These are phyloP conservation scores for Pycnomerus fuliginosus DNA, from an alignment of 2,888 invertebrate species.

Conservation along the genomic window DNA sequence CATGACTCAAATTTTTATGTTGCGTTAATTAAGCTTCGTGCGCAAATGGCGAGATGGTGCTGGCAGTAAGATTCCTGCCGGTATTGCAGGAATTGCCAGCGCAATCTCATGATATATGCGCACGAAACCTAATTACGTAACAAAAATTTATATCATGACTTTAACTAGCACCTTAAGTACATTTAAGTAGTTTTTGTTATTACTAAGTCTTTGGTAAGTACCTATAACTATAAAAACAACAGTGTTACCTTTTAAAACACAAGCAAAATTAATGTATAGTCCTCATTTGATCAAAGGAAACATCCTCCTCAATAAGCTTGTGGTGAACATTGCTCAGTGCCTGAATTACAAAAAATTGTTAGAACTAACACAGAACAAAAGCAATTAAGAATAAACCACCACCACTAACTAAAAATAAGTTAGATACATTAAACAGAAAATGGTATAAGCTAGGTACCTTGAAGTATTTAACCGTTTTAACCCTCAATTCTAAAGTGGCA, in stretches of 20 bases:
- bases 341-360: constrained; percentile 52
- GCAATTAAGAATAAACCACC: not conserved
- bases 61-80: too few relatives aligned
- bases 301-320: constrained; percentile 71
- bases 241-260: constrained; percentile 2
- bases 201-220: too few relatives aligned
- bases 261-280: constrained; percentile 45
- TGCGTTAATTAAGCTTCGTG: too few relatives aligned
- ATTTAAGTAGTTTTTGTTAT: not conserved
- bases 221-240: constrained; percentile 4
- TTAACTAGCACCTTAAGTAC: constrained; percentile 3
- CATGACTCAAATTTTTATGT: too few relatives aligned
- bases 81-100: too few relatives aligned
- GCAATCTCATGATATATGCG: too few relatives aligned
- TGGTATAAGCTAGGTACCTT: constrained; percentile 48
- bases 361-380: constrained; percentile 5
- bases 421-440: constrained; percentile 9
- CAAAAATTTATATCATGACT: not conserved
- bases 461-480: constrained; percentile 99
- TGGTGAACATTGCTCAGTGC: constrained; percentile 83
- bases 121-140: not conserved
- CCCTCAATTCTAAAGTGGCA: constrained; percentile 93
- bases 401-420: not conserved
- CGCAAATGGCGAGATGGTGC: too few relatives aligned
- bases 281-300: constrained; percentile 47